Percentiles rank a stretch among this genome's conserved stretches.
Evolutionary conservation across 2,113 vertebrate genomes (phyloP).

Genomic region (Murina feae): DNA sequence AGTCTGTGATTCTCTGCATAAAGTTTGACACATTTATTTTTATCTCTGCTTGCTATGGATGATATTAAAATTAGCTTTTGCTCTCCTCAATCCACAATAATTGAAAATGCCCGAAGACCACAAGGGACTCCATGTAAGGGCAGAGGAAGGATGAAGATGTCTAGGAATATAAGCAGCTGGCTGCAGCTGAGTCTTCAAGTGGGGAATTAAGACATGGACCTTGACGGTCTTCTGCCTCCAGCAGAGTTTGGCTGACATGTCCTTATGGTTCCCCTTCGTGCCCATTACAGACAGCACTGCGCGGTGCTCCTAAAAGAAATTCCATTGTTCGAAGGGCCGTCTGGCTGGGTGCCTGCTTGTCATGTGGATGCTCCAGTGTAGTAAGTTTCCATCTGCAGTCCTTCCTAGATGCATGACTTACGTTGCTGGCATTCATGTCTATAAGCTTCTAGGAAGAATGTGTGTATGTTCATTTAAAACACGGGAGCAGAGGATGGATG

Average conservation of each 20-base stretch:
- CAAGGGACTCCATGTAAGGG: background rate
- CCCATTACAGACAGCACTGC: background rate
- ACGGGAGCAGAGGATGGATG: fast-evolving
- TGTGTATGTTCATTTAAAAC: background rate
- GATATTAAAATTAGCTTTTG: background rate
- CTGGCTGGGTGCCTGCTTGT: background rate
- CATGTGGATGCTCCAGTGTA: background rate
- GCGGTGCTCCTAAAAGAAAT: background rate
- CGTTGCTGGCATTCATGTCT: background rate
- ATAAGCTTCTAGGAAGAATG: background rate
- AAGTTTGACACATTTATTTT: background rate
- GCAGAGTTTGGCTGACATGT: fast-evolving
- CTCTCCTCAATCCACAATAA: background rate
- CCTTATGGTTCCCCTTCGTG: background rate
- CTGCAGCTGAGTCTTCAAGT: background rate
- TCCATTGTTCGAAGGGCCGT: background rate
- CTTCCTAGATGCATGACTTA: background rate
- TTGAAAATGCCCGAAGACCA: background rate
- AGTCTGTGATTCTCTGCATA: background rate
- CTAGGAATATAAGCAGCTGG: fast-evolving
- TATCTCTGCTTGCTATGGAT: background rate
- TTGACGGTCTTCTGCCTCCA: background rate
- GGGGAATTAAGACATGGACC: background rate
- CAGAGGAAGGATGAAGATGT: background rate
- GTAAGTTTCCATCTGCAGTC: background rate